These are phyloP conservation scores for Thymelicus sylvestris DNA, from an alignment of 2,888 invertebrate genomes.

Conservation along the genomic window DNA sequence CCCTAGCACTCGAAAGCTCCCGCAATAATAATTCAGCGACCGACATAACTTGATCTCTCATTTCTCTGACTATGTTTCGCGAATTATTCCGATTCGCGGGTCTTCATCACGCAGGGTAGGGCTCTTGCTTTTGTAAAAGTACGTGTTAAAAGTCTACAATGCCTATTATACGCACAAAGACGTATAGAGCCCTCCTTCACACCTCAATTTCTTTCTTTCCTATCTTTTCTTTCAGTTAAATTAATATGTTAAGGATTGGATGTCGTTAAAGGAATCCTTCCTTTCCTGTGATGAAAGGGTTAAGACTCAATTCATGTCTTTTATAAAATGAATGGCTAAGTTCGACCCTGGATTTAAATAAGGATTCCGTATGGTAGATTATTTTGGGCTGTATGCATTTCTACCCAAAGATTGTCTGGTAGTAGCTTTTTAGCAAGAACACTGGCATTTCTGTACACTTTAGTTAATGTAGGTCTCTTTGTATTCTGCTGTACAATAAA, in stretches of 20 bases:
- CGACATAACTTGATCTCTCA: constrained; percentile 42
- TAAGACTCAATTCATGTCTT: neutral
- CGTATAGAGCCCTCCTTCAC: constrained; percentile 60
- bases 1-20: constrained; percentile 9
- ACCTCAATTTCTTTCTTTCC: constrained; percentile 49
- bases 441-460: too few species aligned
- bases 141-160: constrained; percentile 63
- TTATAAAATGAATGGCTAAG: neutral
- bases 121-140: constrained; percentile 29
- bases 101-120: constrained; percentile 43
- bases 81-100: constrained; percentile 38
- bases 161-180: constrained; percentile 65
- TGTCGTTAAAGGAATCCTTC: constrained; percentile 11
- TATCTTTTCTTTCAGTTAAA: constrained; percentile 19
- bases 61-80: constrained; percentile 24
- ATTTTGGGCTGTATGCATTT: too few species aligned
- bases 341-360: neutral
- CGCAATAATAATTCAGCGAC: constrained; percentile 40
- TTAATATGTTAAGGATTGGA: constrained; percentile 27
- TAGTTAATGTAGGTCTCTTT: too few species aligned
- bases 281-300: constrained; percentile 11
- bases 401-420: too few species aligned
- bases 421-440: too few species aligned
- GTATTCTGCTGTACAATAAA: too few species aligned
- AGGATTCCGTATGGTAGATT: too few species aligned